Base-by-base conservation (phyloP, 2,888 invertebrate genomes). In the Metopia argyrocephala region DNA sequence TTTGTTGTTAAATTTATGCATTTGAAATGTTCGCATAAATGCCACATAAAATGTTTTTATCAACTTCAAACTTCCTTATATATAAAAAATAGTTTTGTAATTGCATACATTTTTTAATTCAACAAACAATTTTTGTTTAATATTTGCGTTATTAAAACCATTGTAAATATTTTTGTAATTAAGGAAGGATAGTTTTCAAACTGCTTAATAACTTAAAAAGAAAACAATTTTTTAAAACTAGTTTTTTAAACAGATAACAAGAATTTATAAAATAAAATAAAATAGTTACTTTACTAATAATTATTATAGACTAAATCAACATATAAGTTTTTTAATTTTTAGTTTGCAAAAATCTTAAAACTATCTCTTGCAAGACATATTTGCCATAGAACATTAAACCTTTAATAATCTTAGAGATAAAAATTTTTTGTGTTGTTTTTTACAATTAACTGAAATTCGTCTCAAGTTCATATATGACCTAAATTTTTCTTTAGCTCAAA, bases 121-220 rank as follows among this genome's bases (percentile, higher is more conserved):
- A 38, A 38, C 12, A 38, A 38, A 38, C 15, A 38, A 38, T 12
- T 12, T 38, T 12, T 12, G 9, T 38, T 38, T 38, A 38, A 12
- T n/a, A n/a, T 38, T 38, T 38, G 12, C 12, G 9, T 38, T 38
- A 38, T 38, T n/a, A n/a, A n/a, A n/a, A n/a, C n/a, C n/a, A n/a
- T n/a, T n/a, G n/a, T n/a, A n/a, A n/a, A n/a, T 52, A 38, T 66
- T 31, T 28, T 50, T 45, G 57, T 20, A 75, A 25, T 62, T 64
- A 64, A 48, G 76, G 71, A 78, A 78, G 76, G 50, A 78, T 78
- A 78, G 76, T 71, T 78, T 75, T 38, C n/a, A 5, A 46, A 20
- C 18, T 61, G n/a, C 21, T 15, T 57, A 66, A 50, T 45, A 5
- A 66, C 45, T 38, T 2, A 9, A 38, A n/a, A 38, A 12, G 38